These are phyloP conservation scores for Arctocebus calabarensis DNA, from an alignment of 2,797 vertebrate species.

Conservation along the genomic window DNA sequence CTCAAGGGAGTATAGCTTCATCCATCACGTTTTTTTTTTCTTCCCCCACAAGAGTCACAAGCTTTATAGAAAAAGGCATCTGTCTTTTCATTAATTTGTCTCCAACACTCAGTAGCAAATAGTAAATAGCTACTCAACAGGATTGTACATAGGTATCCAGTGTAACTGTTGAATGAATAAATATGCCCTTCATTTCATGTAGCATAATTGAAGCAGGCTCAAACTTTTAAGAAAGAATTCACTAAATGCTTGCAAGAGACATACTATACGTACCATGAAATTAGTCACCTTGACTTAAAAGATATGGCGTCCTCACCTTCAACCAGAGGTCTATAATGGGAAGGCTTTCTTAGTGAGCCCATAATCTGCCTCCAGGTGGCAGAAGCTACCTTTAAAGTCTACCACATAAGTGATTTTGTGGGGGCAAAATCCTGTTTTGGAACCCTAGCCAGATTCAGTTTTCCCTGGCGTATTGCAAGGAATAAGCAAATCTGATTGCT, in stretches of 20 bases:
- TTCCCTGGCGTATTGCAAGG: not conserved
- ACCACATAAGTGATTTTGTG: not conserved
- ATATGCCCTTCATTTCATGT: not conserved
- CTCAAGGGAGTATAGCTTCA: not conserved
- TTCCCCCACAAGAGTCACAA: not conserved
- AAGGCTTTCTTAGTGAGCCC: not conserved
- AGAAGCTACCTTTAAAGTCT: slow-evolving; percentile 42
- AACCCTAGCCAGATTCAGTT: not conserved
- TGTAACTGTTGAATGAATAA: not conserved
- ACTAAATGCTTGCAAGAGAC: slow-evolving; percentile 34
- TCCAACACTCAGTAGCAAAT: not conserved
- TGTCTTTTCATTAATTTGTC: not conserved
- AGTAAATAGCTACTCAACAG: not conserved
- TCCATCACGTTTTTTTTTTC: not conserved
- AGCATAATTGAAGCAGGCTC: not conserved
- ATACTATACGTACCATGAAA: not conserved
- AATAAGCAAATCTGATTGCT: not conserved
- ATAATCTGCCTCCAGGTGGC: slow-evolving; percentile 31
- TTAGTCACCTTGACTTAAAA: slow-evolving; percentile 13
- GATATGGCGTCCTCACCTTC: not conserved
- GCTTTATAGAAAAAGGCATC: not conserved
- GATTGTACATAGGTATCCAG: not conserved
- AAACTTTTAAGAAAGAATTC: slow-evolving; percentile 44
- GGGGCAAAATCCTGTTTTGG: not conserved
- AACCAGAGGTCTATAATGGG: not conserved